Conservation (phyloP, 2,113 vertebrate species). For the Caracal caracal region DNA sequence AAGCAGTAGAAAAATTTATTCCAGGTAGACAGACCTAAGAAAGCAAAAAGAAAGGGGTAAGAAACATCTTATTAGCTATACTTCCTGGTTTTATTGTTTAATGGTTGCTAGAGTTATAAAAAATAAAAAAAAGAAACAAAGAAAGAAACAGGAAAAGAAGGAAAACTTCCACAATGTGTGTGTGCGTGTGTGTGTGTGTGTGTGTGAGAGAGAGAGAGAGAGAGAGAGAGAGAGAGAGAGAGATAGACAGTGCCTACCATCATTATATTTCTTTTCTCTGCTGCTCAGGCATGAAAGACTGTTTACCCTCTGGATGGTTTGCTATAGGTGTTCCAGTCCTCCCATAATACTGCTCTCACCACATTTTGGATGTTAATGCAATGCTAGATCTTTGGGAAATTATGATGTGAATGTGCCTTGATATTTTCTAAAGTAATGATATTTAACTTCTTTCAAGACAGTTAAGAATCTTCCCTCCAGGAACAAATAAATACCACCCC, state of each 20-base stretch:
- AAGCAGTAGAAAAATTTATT: neutral
- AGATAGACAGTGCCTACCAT: too few species aligned
- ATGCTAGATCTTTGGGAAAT: neutral
- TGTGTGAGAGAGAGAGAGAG: neutral
- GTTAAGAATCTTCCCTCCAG: neutral
- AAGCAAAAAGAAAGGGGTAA: neutral
- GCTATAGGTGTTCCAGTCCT: fast-evolving
- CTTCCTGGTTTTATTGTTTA: neutral
- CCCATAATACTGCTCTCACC: neutral
- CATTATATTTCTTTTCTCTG: neutral
- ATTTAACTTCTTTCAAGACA: neutral
- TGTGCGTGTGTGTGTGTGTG: neutral
- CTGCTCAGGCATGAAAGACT: neutral
- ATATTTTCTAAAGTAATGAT: neutral
- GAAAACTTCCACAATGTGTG: neutral
- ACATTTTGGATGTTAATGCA: neutral
- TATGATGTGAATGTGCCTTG: neutral
- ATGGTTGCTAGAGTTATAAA: neutral
- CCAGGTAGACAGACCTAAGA: neutral
- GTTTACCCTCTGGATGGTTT: neutral
- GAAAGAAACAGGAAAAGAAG: neutral
- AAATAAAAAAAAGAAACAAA: neutral
- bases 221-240: neutral
- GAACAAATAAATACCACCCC: neutral
- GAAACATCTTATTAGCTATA: neutral